Conservation (phyloP, 2,113 vertebrate genomes). For the Antennarius striatus region DNA sequence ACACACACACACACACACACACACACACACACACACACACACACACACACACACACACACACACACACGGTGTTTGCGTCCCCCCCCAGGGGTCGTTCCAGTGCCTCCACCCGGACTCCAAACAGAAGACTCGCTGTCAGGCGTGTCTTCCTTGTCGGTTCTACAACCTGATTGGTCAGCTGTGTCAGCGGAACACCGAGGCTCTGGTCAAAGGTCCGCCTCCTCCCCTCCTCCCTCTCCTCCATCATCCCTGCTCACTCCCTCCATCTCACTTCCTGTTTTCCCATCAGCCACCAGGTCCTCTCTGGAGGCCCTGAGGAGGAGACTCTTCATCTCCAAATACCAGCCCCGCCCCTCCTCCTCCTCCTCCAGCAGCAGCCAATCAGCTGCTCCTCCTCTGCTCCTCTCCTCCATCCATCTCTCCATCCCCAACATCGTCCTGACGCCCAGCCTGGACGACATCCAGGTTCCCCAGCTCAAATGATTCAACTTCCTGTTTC, state of each 20-base stretch:
- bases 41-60: no score
- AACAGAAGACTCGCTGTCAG: constrained; percentile 84
- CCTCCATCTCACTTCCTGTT: background rate
- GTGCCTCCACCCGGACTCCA: constrained; percentile 78
- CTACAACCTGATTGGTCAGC: constrained; percentile 81
- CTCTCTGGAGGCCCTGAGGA: constrained; percentile 80
- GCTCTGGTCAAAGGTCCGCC: constrained; percentile 83
- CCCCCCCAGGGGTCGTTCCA: constrained; percentile 73
- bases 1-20: no score
- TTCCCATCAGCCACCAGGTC: constrained; percentile 74
- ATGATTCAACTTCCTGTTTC: no score
- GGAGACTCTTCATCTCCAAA: constrained; percentile 63
- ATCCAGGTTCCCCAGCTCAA: constrained; percentile 77
- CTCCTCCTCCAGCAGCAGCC: constrained; percentile 12
- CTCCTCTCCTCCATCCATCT: constrained; percentile 81
- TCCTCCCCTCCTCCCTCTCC: background rate
- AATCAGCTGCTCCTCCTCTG: constrained; percentile 68
- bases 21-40: background rate
- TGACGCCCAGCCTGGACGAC: constrained; percentile 83
- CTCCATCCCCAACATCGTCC: constrained; percentile 82
- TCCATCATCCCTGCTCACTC: no score
- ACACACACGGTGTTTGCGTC: no score
- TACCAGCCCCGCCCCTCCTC: constrained; percentile 49
- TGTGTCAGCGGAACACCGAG: constrained; percentile 85
- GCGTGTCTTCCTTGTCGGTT: constrained; percentile 81